Evolutionary conservation across 2,888 invertebrate species (phyloP), one percentile per base, ranked within the genome.

Genomic region (Drosophila peninsularis): DNA sequence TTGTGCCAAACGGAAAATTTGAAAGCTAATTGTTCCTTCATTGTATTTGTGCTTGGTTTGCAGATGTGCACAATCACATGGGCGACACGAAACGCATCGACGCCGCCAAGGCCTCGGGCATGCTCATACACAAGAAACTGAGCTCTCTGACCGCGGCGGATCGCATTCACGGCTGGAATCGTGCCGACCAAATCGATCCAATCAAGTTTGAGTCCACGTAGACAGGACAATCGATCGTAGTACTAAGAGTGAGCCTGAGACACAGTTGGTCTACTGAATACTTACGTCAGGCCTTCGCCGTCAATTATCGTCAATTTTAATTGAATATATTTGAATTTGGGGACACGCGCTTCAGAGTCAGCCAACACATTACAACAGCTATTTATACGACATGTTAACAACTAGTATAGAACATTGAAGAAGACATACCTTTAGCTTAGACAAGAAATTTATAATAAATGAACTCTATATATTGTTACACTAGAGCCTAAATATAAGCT

Each of bases 21-120:
- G 10, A 32, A 5, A 14, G 13, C n/a, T n/a, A n/a, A n/a, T n/a
- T n/a, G n/a, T n/a, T 34, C 3, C 13, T 4, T 34, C 3, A 13
- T 49, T 34, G 2, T 21, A n/a, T 32, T 62, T 3, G 1, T 3
- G 5, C 19, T 0, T 1, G 24, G 9, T 19, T 10, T 6, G 4
- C 62, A 92, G 92, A 92, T 89, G 82, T 91, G 3, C 92, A 92
- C 70, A 92, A 92, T 66, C 92, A 92, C 64, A 71, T 83, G 36
- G 90, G 90, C 13, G 92, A 92, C 63, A 81, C 73, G n/a, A 78
- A 89, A 42, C 87, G 92, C 17, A 90, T 92, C 44, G 91, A 90
- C 62, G 72, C 86, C 13, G 92, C 92, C 2, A 85, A 82, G 52
- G 78, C 81, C 32, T 86, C 90, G 17, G 92, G 92, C 47, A 90